Evolutionary conservation across 2,797 vertebrate species (phyloP).

Genomic region (Anas bahamensis): DNA sequence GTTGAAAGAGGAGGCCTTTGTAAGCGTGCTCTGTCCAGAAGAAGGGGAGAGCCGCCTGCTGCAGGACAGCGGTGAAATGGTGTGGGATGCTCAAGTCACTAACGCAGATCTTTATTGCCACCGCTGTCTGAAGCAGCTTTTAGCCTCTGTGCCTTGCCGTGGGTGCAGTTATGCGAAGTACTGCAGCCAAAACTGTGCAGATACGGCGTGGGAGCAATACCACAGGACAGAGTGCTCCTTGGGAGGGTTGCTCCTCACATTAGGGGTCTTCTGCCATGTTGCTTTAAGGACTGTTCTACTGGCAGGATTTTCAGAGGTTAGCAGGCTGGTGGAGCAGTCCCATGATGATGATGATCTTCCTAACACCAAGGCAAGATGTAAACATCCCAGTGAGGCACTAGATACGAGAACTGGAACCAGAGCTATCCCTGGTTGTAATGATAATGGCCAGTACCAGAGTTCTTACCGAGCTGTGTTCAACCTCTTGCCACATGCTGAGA

Average conservation of each 20-base stretch:
- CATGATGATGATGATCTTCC: neutral
- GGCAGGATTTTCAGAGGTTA: constrained; percentile 80
- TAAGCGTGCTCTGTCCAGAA: constrained; percentile 86
- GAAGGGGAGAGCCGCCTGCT: constrained; percentile 34
- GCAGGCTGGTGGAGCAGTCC: constrained; percentile 9
- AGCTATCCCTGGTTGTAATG: constrained; percentile 58
- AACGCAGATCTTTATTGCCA: constrained; percentile 88
- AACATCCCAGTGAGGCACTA: neutral
- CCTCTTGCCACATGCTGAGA: constrained; percentile 85
- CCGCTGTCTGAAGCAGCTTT: constrained; percentile 82
- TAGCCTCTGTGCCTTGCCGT: constrained; percentile 82
- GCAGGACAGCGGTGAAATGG: neutral
- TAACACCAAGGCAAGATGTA: neutral
- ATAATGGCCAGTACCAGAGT: constrained; percentile 68
- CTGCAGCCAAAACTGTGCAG: constrained; percentile 84
- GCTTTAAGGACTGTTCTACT: constrained; percentile 87
- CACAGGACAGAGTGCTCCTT: constrained; percentile 88
- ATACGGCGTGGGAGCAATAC: constrained; percentile 87
- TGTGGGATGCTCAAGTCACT: constrained; percentile 32
- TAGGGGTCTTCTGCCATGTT: constrained; percentile 89
- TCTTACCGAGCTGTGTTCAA: constrained; percentile 86
- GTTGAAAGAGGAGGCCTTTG: constrained; percentile 88
- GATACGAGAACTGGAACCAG: neutral
- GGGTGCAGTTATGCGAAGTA: constrained; percentile 90
- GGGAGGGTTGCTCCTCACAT: constrained; percentile 79